A percentile compares a stretch with the other conserved stretches of the same genome.
Evolutionary conservation across 2,888 invertebrate species (phyloP).

Genomic region (Melanargia galathea): DNA sequence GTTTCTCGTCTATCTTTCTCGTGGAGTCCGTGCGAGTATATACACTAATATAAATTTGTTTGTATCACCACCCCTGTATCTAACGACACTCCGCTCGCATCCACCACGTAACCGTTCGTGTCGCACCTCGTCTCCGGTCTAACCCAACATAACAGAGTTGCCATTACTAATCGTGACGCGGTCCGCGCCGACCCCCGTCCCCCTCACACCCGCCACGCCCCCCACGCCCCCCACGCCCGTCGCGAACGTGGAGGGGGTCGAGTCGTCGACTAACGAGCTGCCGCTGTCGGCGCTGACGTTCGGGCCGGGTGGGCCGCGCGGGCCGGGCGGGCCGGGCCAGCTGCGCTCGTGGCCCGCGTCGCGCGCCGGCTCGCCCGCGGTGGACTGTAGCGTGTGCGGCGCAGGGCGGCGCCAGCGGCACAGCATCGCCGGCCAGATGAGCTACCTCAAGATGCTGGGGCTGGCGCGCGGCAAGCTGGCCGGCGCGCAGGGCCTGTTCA

Average conservation of each 20-base stretch:
- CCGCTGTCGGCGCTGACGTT: constrained; percentile 84
- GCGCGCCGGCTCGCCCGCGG: constrained; percentile 43
- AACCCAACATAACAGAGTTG: constrained; percentile 36
- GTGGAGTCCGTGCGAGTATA: constrained; percentile 15
- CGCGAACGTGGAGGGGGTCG: constrained; percentile 71
- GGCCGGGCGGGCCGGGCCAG: constrained; percentile 14
- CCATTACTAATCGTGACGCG: constrained; percentile 26
- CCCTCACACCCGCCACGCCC: constrained; percentile 48
- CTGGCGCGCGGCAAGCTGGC: constrained; percentile 84
- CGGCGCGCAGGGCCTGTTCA: constrained; percentile 93
- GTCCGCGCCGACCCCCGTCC: constrained; percentile 42
- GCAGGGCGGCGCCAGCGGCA: constrained; percentile 94
- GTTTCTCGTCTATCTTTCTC: constrained; percentile 6
- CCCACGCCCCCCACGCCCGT: constrained; percentile 67
- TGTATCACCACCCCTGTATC: constrained; percentile 57
- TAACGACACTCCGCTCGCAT: constrained; percentile 58
- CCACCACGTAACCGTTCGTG: constrained; percentile 55
- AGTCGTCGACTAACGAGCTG: constrained; percentile 86
- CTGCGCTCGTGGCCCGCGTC: constrained; percentile 45
- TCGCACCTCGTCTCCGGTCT: constrained; percentile 32
- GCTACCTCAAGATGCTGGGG: constrained; percentile 95
- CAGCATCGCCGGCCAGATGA: constrained; percentile 98
- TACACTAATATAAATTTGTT: constrained; percentile 59
- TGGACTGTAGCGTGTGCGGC: constrained; percentile 68
- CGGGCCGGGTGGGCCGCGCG: constrained; percentile 33